Percentiles rank a stretch among this genome's conserved stretches.
phyloP scores from a whole-genome alignment of 2,888 invertebrate species.

The Mimachlamys varia region DNA sequence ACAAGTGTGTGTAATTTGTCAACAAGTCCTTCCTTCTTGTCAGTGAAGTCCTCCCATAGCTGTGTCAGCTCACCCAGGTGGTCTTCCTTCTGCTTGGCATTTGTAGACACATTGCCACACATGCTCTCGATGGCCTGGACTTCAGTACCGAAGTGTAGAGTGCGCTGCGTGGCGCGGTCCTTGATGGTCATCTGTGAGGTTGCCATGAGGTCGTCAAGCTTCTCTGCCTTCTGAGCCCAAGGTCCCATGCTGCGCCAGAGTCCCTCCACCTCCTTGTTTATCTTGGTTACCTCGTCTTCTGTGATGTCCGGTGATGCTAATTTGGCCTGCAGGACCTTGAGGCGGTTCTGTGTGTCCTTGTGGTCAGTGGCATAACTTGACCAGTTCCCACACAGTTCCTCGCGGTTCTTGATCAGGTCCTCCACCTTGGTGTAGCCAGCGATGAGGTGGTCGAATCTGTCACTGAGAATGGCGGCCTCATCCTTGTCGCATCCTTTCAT shows the following conservation, averaged over 20 bases:
- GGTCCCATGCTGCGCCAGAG: slow-evolving; percentile 82
- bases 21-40: slow-evolving; percentile 86
- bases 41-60: slow-evolving; percentile 90
- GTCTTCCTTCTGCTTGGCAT: slow-evolving; percentile 76
- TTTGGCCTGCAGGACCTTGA: slow-evolving; percentile 91
- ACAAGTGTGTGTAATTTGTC: slow-evolving; percentile 69
- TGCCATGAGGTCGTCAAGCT: slow-evolving; percentile 76
- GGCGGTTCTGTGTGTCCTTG: slow-evolving; percentile 89
- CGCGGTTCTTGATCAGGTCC: slow-evolving; percentile 73
- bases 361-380: slow-evolving; percentile 91
- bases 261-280: slow-evolving; percentile 88
- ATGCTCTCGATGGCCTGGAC: slow-evolving; percentile 69
- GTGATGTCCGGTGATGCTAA: slow-evolving; percentile 89
- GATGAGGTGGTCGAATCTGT: slow-evolving; percentile 89
- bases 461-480: slow-evolving; percentile 88
- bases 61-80: slow-evolving; percentile 81
- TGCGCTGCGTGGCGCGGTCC: slow-evolving; percentile 75
- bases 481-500: slow-evolving; percentile 88
- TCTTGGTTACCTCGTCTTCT: slow-evolving; percentile 86
- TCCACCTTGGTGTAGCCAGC: slow-evolving; percentile 87
- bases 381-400: slow-evolving; percentile 83
- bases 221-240: slow-evolving; percentile 70
- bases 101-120: slow-evolving; percentile 67
- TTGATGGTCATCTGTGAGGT: slow-evolving; percentile 75
- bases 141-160: slow-evolving; percentile 76